These are phyloP conservation scores for Pollenia labialis DNA, from an alignment of 2,888 invertebrate species.

Conservation along the genomic window DNA sequence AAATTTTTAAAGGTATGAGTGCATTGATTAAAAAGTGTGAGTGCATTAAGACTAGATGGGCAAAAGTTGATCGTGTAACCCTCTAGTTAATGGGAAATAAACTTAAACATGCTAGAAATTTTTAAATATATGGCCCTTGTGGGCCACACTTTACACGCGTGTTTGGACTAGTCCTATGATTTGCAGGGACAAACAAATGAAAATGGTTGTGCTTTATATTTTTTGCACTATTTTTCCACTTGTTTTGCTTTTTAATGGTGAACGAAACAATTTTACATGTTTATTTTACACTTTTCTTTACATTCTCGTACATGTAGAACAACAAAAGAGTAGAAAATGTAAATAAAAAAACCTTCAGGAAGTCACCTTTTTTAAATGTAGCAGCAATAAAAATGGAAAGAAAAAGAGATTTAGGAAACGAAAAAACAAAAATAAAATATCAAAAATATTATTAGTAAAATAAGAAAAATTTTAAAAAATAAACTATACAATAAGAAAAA, in stretches of 20 bases:
- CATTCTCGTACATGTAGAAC: neutral
- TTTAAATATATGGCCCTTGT: too few relatives aligned
- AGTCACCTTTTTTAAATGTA: constrained; percentile 21
- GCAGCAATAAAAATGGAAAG: constrained; percentile 3
- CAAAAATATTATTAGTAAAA: neutral
- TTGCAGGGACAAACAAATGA: too few relatives aligned
- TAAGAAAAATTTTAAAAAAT: neutral
- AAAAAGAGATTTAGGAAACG: too few relatives aligned
- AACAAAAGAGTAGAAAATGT: neutral
- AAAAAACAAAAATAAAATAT: neutral
- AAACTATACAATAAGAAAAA: too few relatives aligned
- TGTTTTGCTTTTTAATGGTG: neutral
- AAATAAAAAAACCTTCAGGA: constrained; percentile 23
- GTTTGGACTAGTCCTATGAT: too few relatives aligned
- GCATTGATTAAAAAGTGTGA: too few relatives aligned
- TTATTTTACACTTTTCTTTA: neutral
- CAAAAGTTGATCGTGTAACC: too few relatives aligned
- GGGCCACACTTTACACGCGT: too few relatives aligned
- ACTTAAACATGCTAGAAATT: too few relatives aligned
- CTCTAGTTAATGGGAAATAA: too few relatives aligned
- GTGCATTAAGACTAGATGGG: too few relatives aligned
- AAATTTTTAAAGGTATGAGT: too few relatives aligned
- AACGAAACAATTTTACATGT: constrained; percentile 18
- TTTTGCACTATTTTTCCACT: neutral
- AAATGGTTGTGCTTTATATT: neutral